Conservation (phyloP, 2,113 vertebrate genomes). For the Steatornis caripensis region DNA sequence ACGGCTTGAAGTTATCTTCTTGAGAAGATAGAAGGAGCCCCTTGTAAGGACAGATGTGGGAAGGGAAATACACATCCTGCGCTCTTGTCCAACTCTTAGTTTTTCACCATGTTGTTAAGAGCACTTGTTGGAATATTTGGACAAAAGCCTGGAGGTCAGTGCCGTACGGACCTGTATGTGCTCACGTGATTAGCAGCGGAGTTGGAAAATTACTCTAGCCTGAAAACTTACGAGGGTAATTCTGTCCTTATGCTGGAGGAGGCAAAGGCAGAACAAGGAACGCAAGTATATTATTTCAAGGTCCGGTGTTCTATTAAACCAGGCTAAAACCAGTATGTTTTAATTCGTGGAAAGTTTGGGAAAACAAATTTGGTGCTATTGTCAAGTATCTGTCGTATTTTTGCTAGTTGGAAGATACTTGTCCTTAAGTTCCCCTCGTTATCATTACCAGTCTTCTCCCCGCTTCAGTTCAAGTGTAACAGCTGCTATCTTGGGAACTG, state of each 20-base stretch:
- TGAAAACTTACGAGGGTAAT: not conserved
- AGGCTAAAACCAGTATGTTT: not conserved
- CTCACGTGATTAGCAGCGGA: not conserved
- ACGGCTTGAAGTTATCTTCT: not conserved
- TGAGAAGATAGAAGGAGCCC: not conserved
- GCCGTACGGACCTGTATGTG: fast-evolving
- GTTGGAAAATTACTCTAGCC: not conserved
- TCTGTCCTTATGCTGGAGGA: not conserved
- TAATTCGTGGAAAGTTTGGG: not conserved
- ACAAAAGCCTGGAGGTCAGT: not conserved
- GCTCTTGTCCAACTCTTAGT: not conserved
- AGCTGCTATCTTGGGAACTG: not conserved
- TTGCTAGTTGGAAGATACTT: not conserved
- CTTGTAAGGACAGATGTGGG: not conserved
- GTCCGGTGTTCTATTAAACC: not conserved
- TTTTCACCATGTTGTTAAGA: not conserved
- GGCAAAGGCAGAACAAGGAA: not conserved
- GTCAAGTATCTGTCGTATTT: not conserved
- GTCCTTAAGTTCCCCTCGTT: not conserved
- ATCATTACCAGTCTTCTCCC: not conserved
- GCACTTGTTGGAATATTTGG: not conserved
- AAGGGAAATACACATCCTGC: not conserved
- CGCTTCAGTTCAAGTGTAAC: not conserved
- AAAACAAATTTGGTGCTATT: not conserved
- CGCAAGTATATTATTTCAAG: not conserved